Conservation (phyloP, 1,140 invertebrate genomes). For the Pachyrhynchus sulphureomaculatus region DNA sequence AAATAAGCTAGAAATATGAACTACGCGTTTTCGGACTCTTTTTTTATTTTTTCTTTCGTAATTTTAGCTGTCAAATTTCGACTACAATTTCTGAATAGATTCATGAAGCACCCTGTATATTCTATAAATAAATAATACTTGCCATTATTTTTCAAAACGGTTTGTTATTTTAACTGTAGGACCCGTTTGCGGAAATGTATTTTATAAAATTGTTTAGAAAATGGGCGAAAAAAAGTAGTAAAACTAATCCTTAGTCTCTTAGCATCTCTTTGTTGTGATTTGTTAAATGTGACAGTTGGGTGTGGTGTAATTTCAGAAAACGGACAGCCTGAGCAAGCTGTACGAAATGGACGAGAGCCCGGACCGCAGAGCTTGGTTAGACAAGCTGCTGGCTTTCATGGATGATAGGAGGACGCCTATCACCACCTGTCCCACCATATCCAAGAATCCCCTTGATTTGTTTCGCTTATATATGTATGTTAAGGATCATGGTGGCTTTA, state of each 20-base stretch:
- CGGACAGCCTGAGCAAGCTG: constrained; percentile 86
- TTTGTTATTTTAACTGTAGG: too few species aligned
- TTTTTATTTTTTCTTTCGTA: too few species aligned
- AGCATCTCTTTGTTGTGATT: constrained; percentile 21
- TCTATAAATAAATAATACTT: too few species aligned
- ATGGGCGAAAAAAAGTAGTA: constrained; percentile 10
- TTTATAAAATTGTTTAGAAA: background rate
- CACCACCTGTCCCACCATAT: constrained; percentile 93
- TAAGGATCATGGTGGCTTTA: constrained; percentile 94
- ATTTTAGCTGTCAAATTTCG: too few species aligned
- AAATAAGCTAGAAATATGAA: too few species aligned
- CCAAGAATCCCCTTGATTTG: constrained; percentile 96
- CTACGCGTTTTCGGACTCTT: too few species aligned
- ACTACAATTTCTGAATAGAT: too few species aligned
- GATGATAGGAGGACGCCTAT: constrained; percentile 91
- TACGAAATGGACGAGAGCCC: constrained; percentile 97
- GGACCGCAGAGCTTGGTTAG: constrained; percentile 86
- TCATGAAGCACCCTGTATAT: too few species aligned
- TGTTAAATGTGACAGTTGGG: constrained; percentile 30
- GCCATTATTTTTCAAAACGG: too few species aligned
- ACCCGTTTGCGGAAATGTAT: too few species aligned
- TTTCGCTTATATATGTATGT: constrained; percentile 93
- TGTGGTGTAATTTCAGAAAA: constrained; percentile 65
- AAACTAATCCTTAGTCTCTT: background rate
- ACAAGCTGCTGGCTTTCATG: constrained; percentile 90